Base-by-base conservation (phyloP, 2,113 vertebrate species). In the Chaetura pelagica region DNA sequence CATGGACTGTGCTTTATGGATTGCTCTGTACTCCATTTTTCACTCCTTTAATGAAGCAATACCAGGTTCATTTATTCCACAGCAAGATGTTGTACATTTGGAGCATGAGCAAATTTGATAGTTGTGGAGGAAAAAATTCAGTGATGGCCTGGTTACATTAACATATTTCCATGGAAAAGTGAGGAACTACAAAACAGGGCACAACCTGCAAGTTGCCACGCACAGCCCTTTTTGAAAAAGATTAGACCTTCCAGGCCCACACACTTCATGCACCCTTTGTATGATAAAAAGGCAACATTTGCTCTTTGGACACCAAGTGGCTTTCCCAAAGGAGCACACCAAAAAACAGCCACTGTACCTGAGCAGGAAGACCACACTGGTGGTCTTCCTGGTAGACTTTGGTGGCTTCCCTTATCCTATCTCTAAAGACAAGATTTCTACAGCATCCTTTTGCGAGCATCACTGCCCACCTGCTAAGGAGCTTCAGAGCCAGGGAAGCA, bases 1-100 rank as follows among this genome's bases (percentile, higher is more conserved):
- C 0, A 0, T 59, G 55, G 46, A 27, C 61, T 63, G 26, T 66
- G 77, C 2, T 0, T 86, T 76, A 58, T 8, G 23, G 44, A 71
- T 77, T 88, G 17, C 62, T 71, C 86, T 20, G 35, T 51, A 74
- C 7, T 9, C 19, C 42, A 23, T 77, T 85, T 93, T 19, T 59
- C 46, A 81, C 17, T 76, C 34, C 48, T 90, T 77, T 84, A 88
- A 71, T 71, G 51, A 88, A 88, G 72, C 55, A 74, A 67, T 71
- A 88, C 44, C 34, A 80, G 46, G 23, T 67, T 38, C 58, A 71
- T 80, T 79, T 91, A 35, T 93, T 93, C 35, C 38, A 21, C 24
- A 38, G 67, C n/a, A 92, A 81, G 46, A 42, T 42, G 12, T 14
- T 85, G 34, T 24, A 34, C 13, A 12, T 68, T 68, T 62, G 48